These are phyloP conservation scores for Drosophila fungiperda DNA, from an alignment of 2,888 invertebrate species.

Conservation along the genomic window DNA sequence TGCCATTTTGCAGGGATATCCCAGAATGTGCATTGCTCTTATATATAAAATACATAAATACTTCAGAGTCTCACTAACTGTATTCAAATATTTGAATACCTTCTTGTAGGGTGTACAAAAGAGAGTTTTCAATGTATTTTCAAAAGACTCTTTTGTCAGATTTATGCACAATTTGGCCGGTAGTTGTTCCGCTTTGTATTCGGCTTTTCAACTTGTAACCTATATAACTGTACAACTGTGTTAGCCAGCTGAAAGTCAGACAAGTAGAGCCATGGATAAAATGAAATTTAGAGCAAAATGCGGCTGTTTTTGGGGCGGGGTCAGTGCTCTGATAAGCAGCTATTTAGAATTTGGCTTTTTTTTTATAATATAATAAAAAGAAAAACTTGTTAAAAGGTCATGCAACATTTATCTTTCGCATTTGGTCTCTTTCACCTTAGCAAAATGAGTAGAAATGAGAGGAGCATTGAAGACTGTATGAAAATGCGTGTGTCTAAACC, in stretches of 20 bases:
- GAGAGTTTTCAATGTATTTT: slow-evolving; percentile 6
- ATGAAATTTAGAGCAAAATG: slow-evolving; percentile 11
- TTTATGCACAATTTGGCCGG: slow-evolving; percentile 56
- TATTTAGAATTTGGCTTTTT: slow-evolving; percentile 25
- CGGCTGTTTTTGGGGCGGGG: not conserved
- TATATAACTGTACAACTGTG: slow-evolving; percentile 19
- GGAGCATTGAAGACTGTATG: slow-evolving; percentile 22
- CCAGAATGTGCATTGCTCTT: not conserved
- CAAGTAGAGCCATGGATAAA: slow-evolving; percentile 12
- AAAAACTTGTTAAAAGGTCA: slow-evolving; percentile 30
- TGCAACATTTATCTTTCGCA: slow-evolving; percentile 36
- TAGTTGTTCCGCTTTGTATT: slow-evolving; percentile 25
- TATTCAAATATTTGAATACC: not conserved
- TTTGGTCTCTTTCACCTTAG: slow-evolving; percentile 43
- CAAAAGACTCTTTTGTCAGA: slow-evolving; percentile 17
- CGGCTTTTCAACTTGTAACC: slow-evolving; percentile 21
- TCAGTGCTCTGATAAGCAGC: not conserved
- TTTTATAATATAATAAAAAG: slow-evolving; percentile 32
- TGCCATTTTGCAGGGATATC: not conserved
- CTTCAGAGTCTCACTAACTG: not conserved
- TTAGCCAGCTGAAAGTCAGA: slow-evolving; percentile 4
- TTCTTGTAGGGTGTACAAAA: not conserved
- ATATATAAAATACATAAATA: not conserved
- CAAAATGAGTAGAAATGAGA: not conserved
- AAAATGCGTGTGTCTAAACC: slow-evolving; percentile 56